Evolutionary conservation across 2,113 vertebrate species (phyloP), one percentile per base, ranked within the genome.

Genomic region (Toxotes jaculatrix): DNA sequence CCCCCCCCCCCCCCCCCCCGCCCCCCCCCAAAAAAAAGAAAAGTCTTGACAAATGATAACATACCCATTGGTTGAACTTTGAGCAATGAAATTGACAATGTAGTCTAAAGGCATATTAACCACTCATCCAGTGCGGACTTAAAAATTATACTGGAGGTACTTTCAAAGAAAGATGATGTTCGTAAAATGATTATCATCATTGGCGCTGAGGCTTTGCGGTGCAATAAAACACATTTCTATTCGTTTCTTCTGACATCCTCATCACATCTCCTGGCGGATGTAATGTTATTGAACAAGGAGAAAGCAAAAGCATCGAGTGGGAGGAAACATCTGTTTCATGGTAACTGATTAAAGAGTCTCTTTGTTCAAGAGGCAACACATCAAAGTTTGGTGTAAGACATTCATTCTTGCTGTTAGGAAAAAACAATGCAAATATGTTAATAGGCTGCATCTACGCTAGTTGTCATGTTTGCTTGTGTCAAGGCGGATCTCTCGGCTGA

Each of bases 191-290:
- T 93, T 93, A 91, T 85, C 79, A 84, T 91, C 88, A 92, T 91
- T 88, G 88, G 81, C 87, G 85, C 86, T 70, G 60, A 79, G 84
- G 81, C 87, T 87, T 84, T 85, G 76, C 68, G 49, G 73, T 42
- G 89, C 87, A 93, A 93, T 95, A 95, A 95, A 95, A 94, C 91
- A 93, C 42, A 91, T 88, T 93, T 91, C 87, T 89, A 71, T 89
- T 91, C 64, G 62, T 92, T 93, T 91, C 87, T 88, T 86, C 79
- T 94, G 93, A 94, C 93, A 92, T 91, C 83, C 88, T 91, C 85
- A 88, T 94, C 92, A 89, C 92, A 77, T 90, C 87, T 88, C 80
- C 62, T 89, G 84, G 73, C 85, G 68, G 82, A 27, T 84, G 69
- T 86, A 88, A 87, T 67, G 82, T 93, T 87, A 93, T 84, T 87